Conservation (phyloP, 1,140 invertebrate genomes). For the Tyrophagus putrescentiae region DNA sequence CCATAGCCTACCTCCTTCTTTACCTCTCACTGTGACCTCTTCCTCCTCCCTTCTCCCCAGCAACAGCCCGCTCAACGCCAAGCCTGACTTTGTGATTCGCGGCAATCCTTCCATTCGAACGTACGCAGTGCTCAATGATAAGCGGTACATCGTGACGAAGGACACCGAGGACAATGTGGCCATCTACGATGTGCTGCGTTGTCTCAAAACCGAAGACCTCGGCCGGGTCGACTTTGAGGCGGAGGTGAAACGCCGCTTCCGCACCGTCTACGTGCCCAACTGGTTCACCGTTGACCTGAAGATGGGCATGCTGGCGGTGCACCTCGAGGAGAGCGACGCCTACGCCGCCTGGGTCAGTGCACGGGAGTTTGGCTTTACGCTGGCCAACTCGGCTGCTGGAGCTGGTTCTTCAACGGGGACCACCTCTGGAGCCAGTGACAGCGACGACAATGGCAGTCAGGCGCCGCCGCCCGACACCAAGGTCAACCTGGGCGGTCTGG, state of each 20-base stretch:
- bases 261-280: constrained; percentile 90
- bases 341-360: constrained; percentile 95
- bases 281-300: constrained; percentile 99
- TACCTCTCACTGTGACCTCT: neutral
- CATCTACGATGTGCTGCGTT: constrained; percentile 91
- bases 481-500: constrained; percentile 89
- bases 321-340: constrained; percentile 93
- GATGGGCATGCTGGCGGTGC: constrained; percentile 94
- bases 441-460: constrained; percentile 13
- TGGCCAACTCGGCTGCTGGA: no score
- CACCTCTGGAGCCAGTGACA: neutral
- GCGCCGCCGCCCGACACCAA: constrained; percentile 12
- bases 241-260: constrained; percentile 78
- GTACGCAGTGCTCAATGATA: constrained; percentile 85
- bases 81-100: constrained; percentile 24
- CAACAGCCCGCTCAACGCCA: neutral
- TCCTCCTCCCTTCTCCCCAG: neutral
- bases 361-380: constrained; percentile 69
- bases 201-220: constrained; percentile 70
- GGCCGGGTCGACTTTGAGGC: constrained; percentile 84
- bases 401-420: neutral
- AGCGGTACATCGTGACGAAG: constrained; percentile 86
- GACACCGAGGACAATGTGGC: constrained; percentile 89
- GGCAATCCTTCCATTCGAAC: constrained; percentile 81
- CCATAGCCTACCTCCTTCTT: neutral